phyloP scores from a whole-genome alignment of 2,797 vertebrate genomes.

The Staurois parvus region DNA sequence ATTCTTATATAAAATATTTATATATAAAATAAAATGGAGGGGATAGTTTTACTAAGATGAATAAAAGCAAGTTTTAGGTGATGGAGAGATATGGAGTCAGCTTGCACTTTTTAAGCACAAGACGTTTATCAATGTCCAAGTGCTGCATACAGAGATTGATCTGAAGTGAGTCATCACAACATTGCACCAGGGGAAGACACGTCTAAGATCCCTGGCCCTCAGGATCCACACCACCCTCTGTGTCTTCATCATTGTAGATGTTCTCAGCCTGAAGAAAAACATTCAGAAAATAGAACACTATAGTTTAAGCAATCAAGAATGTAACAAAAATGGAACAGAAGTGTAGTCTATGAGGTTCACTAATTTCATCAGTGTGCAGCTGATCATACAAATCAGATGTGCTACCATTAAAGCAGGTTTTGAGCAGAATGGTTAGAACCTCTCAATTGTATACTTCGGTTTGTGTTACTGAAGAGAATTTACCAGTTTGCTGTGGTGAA shows the following conservation, averaged over 20 bases:
- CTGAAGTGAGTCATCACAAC: slow-evolving; percentile 23
- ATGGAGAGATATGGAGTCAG: slow-evolving; percentile 21
- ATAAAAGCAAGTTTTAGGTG: slow-evolving; percentile 47
- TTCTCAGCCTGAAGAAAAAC: slow-evolving; percentile 89
- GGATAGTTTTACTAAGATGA: slow-evolving; percentile 27
- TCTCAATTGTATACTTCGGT: too few relatives aligned
- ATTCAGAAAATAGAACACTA: neutral
- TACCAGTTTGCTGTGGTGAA: too few relatives aligned
- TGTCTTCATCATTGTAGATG: slow-evolving; percentile 97
- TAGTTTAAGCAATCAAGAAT: too few relatives aligned
- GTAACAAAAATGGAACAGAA: too few relatives aligned
- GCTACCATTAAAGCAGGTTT: too few relatives aligned
- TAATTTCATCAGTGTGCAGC: too few relatives aligned
- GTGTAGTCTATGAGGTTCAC: too few relatives aligned
- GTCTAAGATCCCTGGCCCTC: slow-evolving; percentile 90
- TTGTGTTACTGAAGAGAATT: too few relatives aligned
- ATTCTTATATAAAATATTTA: slow-evolving; percentile 54
- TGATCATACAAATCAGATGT: too few relatives aligned
- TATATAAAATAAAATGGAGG: slow-evolving; percentile 46
- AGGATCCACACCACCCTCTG: slow-evolving; percentile 92
- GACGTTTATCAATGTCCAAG: slow-evolving; percentile 41
- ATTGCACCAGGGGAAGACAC: slow-evolving; percentile 21
- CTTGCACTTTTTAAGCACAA: slow-evolving; percentile 21
- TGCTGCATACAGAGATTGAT: slow-evolving; percentile 62
- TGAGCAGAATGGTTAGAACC: too few relatives aligned